phyloP scores from a whole-genome alignment of 2,888 invertebrate species.

The Dinocampus coccinellae region DNA sequence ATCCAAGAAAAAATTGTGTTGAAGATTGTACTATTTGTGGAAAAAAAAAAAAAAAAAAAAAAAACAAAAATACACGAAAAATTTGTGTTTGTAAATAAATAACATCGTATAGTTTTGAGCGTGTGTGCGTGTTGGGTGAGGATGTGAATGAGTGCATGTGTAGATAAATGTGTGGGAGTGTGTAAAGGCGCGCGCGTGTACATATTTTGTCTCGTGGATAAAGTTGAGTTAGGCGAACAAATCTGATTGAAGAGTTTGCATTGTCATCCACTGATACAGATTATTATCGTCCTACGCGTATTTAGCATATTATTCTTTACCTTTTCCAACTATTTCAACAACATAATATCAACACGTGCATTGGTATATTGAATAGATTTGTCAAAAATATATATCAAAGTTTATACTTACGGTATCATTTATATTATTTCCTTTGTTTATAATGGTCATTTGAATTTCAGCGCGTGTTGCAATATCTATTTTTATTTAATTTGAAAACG shows the following conservation, averaged over 20 bases:
- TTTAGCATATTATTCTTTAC: background rate
- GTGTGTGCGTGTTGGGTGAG: background rate
- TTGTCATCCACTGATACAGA: slow-evolving; percentile 36
- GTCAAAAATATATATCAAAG: background rate
- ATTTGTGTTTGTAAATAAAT: background rate
- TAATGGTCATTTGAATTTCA: background rate
- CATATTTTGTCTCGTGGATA: background rate
- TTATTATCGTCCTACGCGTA: slow-evolving; percentile 25
- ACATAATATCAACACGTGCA: slow-evolving; percentile 5
- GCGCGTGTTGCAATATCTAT: background rate
- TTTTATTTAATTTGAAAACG: background rate
- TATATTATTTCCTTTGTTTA: background rate
- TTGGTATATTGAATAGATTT: background rate
- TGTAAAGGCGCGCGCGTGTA: background rate
- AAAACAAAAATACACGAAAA: too few relatives aligned
- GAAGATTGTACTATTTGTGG: background rate
- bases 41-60: background rate
- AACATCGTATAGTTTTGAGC: background rate
- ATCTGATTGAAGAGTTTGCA: slow-evolving; percentile 33
- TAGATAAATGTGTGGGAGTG: background rate
- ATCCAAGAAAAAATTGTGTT: background rate
- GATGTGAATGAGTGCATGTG: background rate
- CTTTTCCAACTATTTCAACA: background rate
- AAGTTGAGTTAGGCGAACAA: background rate
- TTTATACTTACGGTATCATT: background rate